These are phyloP conservation scores for Acipenser oxyrinchus DNA, from an alignment of 2,797 vertebrate genomes.

Conservation along the genomic window DNA sequence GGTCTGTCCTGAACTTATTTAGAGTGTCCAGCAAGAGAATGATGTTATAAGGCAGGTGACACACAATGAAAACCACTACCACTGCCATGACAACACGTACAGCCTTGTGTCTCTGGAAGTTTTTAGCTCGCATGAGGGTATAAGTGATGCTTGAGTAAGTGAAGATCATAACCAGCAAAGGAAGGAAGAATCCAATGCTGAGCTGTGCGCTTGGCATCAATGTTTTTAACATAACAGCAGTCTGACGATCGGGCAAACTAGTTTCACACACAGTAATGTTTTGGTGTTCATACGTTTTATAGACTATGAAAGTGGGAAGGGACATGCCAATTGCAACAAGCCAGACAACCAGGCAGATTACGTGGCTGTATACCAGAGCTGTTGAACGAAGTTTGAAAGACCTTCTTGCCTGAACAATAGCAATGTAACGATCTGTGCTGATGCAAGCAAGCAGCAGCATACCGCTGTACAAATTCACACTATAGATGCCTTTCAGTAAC, in stretches of 20 bases:
- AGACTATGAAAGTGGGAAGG: constrained; percentile 62
- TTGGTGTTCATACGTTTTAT: constrained; percentile 40
- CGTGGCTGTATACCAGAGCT: constrained; percentile 44
- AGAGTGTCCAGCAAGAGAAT: constrained; percentile 51
- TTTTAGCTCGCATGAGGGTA: constrained; percentile 66
- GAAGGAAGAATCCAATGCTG: constrained; percentile 72
- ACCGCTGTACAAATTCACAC: constrained; percentile 81
- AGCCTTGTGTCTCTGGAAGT: constrained; percentile 77
- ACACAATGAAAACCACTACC: constrained; percentile 70
- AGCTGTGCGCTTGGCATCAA: constrained; percentile 61
- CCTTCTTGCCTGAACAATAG: constrained; percentile 78
- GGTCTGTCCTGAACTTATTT: constrained; percentile 30
- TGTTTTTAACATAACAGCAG: constrained; percentile 49
- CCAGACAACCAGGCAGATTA: constrained; percentile 68
- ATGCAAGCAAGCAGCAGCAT: constrained; percentile 81
- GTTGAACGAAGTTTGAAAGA: constrained; percentile 68
- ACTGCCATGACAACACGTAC: constrained; percentile 75
- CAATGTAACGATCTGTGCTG: constrained; percentile 78
- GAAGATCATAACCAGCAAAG: constrained; percentile 69
- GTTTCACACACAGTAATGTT: constrained; percentile 54
- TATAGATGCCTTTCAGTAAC: constrained; percentile 69
- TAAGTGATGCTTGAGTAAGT: constrained; percentile 68
- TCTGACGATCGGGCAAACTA: constrained; percentile 20
- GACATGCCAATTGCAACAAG: constrained; percentile 57
- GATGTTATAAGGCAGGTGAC: constrained; percentile 77